phyloP scores from a whole-genome alignment of 2,888 invertebrate species.

The Bruchidius siliquastri region DNA sequence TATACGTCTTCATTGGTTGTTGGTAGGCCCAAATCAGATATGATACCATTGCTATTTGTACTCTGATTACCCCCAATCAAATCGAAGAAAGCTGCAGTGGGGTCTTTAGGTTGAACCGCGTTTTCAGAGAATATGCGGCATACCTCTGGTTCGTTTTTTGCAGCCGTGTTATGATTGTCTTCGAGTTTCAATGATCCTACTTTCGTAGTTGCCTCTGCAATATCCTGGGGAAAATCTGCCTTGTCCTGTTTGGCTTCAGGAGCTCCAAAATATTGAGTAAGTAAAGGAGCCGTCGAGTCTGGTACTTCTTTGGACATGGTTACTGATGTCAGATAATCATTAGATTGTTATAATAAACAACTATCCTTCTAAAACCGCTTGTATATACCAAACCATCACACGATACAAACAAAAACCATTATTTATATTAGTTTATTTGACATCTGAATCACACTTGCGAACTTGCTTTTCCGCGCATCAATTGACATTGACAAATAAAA shows the following conservation, averaged over 20 bases:
- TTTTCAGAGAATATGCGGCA: slow-evolving; percentile 49
- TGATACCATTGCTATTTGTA: slow-evolving; percentile 27
- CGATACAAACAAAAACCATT: too few species aligned
- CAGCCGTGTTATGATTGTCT: slow-evolving; percentile 20
- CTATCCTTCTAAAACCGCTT: too few species aligned
- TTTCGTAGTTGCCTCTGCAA: slow-evolving; percentile 31
- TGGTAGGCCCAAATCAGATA: slow-evolving; percentile 31
- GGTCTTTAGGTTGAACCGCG: slow-evolving; percentile 41
- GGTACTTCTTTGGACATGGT: slow-evolving; percentile 12
- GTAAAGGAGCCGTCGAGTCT: slow-evolving; percentile 44
- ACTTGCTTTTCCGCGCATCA: too few species aligned
- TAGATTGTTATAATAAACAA: too few species aligned
- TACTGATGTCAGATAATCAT: too few species aligned
- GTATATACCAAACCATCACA: neutral
- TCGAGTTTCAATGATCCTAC: slow-evolving; percentile 27
- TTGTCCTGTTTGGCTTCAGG: slow-evolving; percentile 25
- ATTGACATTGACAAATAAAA: too few species aligned
- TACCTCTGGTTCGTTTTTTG: slow-evolving; percentile 46
- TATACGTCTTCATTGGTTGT: slow-evolving; percentile 36
- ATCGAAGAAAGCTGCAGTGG: slow-evolving; percentile 49
- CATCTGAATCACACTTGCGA: too few species aligned
- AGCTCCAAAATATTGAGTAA: slow-evolving; percentile 56
- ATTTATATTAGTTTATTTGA: too few species aligned
- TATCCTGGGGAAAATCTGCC: slow-evolving; percentile 30
- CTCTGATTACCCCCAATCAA: slow-evolving; percentile 40